These are phyloP conservation scores for Nemotelus pantherinus DNA, from an alignment of 2,888 invertebrate species.

Conservation along the genomic window DNA sequence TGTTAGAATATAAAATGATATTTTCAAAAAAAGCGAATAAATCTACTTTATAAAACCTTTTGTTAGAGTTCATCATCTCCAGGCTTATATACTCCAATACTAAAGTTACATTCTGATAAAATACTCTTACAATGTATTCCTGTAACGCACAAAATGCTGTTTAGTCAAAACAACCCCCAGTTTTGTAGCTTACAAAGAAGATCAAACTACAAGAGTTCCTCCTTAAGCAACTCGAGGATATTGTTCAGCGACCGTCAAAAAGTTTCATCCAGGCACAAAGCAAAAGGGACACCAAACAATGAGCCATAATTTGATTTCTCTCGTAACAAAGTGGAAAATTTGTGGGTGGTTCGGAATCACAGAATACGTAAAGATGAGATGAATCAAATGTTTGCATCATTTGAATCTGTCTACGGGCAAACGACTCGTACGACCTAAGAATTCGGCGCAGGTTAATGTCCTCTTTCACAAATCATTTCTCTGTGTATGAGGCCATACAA, in stretches of 20 bases:
- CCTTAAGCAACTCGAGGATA: slow-evolving; percentile 20
- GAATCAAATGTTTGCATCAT: slow-evolving; percentile 4
- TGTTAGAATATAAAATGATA: too few relatives aligned
- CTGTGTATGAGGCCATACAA: background rate
- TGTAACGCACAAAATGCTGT: background rate
- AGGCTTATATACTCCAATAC: too few relatives aligned
- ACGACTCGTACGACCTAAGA: slow-evolving; percentile 1
- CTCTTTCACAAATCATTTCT: background rate
- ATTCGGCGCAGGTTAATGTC: slow-evolving; percentile 38
- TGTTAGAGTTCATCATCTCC: too few relatives aligned
- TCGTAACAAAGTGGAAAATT: slow-evolving; percentile 49
- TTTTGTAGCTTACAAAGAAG: background rate
- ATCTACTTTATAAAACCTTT: too few relatives aligned
- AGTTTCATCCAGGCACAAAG: slow-evolving; percentile 25
- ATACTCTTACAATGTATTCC: too few relatives aligned
- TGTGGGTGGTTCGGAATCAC: slow-evolving; percentile 47
- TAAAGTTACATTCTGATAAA: too few relatives aligned
- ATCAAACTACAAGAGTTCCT: slow-evolving; percentile 30
- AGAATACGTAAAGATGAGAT: background rate
- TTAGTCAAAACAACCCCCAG: slow-evolving; percentile 36
- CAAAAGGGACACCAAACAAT: slow-evolving; percentile 45
- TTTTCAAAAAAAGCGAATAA: too few relatives aligned
- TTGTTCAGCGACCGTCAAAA: slow-evolving; percentile 31
- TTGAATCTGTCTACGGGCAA: slow-evolving; percentile 31
- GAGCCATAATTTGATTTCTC: slow-evolving; percentile 50